A percentile compares a stretch with the other conserved stretches of the same genome.
Conservation (phyloP, 2,113 vertebrate genomes). For the Dicerorhinus sumatrensis region DNA sequence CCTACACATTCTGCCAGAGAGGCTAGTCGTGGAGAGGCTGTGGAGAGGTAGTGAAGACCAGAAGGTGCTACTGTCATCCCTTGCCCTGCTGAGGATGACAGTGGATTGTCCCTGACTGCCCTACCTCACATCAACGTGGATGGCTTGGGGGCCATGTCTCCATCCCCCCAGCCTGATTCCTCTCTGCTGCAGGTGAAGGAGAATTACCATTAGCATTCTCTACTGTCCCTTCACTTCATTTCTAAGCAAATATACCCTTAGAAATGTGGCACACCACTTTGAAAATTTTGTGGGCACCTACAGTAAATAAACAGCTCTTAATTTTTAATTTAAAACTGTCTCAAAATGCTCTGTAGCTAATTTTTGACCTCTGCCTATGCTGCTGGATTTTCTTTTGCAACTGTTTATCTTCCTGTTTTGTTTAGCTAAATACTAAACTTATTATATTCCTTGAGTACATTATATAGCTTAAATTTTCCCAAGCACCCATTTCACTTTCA, state of each 20-base stretch:
- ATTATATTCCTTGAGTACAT: background rate
- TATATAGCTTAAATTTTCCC: background rate
- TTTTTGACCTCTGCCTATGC: background rate
- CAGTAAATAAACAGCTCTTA: background rate
- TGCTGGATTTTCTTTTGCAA: background rate
- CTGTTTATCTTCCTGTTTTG: background rate
- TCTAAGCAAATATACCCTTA: background rate
- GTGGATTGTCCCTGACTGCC: background rate
- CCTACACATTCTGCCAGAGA: background rate
- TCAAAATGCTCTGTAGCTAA: background rate
- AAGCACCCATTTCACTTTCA: background rate
- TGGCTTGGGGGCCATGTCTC: background rate
- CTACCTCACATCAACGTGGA: background rate
- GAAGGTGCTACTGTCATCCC: background rate
- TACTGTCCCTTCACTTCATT: background rate
- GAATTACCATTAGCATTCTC: background rate
- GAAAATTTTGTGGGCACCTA: background rate
- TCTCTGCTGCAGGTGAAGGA: background rate
- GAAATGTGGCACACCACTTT: background rate
- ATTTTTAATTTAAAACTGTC: background rate
- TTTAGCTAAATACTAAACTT: constrained; percentile 18
- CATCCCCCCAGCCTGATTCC: background rate
- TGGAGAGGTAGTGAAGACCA: background rate
- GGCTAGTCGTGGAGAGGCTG: background rate
- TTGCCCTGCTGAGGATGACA: background rate